Conservation (phyloP, 92 coral and sea anemone species). For the Blastomussa wellsi region DNA sequence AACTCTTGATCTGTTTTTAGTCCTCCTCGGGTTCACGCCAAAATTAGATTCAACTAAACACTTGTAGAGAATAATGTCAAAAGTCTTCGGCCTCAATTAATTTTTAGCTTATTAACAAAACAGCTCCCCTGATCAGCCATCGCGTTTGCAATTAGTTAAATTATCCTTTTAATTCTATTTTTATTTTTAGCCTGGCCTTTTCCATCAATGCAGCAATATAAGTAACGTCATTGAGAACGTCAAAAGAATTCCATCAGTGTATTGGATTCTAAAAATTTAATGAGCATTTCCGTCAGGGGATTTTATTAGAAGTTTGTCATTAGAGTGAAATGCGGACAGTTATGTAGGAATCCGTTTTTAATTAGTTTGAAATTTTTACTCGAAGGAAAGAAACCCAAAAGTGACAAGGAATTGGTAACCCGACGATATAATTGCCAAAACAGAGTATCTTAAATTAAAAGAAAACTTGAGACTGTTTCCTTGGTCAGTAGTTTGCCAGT, state of each 20-base stretch:
- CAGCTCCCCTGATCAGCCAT: not conserved
- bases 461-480: too few relatives aligned
- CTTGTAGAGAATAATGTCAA: not conserved
- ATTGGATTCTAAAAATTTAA: not conserved
- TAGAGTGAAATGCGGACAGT: slow-evolving; percentile 1
- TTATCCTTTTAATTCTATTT: not conserved
- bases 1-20: too few relatives aligned
- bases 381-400: not conserved
- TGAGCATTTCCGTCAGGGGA: not conserved
- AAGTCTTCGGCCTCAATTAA: not conserved
- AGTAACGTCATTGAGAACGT: slow-evolving; percentile 15
- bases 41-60: not conserved
- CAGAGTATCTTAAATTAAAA: not conserved
- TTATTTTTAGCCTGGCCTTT: not conserved
- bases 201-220: slow-evolving; percentile 4
- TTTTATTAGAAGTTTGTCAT: not conserved
- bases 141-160: not conserved
- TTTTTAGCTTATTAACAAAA: not conserved
- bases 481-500: not conserved
- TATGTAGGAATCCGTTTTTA: not conserved
- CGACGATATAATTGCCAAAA: not conserved
- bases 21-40: not conserved
- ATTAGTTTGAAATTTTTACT: not conserved
- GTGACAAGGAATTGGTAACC: not conserved
- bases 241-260: slow-evolving; percentile 3